phyloP scores from a whole-genome alignment of 2,113 vertebrate species.

The Labeo rohita region DNA sequence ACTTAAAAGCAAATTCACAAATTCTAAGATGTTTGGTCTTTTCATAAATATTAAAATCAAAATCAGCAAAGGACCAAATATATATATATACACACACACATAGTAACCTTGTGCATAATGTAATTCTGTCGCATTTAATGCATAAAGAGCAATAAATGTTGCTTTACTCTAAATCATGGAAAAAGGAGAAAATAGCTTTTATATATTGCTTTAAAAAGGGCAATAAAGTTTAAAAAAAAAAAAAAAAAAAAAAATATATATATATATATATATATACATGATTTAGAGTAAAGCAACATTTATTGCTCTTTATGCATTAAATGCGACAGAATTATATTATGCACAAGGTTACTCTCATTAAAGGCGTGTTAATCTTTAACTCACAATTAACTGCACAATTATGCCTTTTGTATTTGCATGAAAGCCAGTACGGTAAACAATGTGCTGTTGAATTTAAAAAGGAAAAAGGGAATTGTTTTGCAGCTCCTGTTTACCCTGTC shows the following conservation, averaged over 20 bases:
- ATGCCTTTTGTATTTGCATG: not conserved
- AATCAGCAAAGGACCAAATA: not conserved
- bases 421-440: not conserved
- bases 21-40: too few species aligned
- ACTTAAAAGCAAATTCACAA: too few species aligned
- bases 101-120: not conserved
- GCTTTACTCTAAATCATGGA: not conserved
- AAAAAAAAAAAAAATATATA: too few species aligned
- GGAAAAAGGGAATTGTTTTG: conserved; percentile 32
- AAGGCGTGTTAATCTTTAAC: not conserved
- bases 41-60: not conserved
- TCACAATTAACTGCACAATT: not conserved
- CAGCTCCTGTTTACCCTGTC: conserved; percentile 39
- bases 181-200: too few species aligned
- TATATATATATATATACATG: too few species aligned
- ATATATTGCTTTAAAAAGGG: too few species aligned
- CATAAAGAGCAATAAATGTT: not conserved
- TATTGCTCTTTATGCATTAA: not conserved
- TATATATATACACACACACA: too few species aligned
- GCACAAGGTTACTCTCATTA: not conserved
- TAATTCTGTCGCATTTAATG: not conserved
- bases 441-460: not conserved
- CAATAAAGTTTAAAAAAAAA: too few species aligned
- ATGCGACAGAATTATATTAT: not conserved
- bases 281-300: not conserved